Conservation (phyloP, 2,888 invertebrate species). For the Ecliptopera silaceata region DNA sequence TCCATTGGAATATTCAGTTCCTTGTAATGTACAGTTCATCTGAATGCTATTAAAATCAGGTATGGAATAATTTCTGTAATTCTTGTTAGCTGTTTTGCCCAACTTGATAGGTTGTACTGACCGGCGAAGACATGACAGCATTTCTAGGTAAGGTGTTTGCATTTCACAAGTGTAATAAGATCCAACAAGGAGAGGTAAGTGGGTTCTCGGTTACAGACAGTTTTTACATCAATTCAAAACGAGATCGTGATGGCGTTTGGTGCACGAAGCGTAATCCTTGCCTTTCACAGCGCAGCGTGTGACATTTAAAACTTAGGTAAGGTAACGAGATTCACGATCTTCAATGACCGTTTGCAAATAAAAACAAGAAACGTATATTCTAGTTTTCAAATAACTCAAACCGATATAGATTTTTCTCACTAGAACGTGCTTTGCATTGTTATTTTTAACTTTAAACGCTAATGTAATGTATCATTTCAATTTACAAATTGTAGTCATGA, state of each 20-base stretch:
- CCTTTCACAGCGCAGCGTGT: constrained; percentile 63
- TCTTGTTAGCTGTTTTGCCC: background rate
- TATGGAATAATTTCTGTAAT: constrained; percentile 8
- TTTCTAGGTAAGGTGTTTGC: constrained; percentile 8
- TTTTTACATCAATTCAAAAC: constrained; percentile 59
- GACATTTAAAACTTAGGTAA: constrained; percentile 64
- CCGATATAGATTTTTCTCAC: too few species aligned
- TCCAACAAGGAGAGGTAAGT: constrained; percentile 18
- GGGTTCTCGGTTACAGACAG: constrained; percentile 20
- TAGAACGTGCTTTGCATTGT: too few species aligned
- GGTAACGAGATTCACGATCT: constrained; percentile 51
- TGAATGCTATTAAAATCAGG: constrained; percentile 13
- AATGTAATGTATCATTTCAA: constrained; percentile 7
- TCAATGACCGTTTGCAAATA: constrained; percentile 5
- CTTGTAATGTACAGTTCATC: constrained; percentile 7
- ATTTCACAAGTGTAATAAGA: constrained; percentile 25
- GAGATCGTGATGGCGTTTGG: constrained; percentile 71
- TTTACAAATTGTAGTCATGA: background rate
- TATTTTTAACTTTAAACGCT: background rate
- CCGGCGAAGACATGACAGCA: constrained; percentile 6
- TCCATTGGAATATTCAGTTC: constrained; percentile 15
- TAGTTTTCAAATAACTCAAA: too few species aligned
- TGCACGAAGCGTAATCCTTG: constrained; percentile 56
- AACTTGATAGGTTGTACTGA: background rate
- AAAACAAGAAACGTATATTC: too few species aligned